Evolutionary conservation across 2,888 invertebrate species (phyloP).

Genomic region (Pterostichus madidus): DNA sequence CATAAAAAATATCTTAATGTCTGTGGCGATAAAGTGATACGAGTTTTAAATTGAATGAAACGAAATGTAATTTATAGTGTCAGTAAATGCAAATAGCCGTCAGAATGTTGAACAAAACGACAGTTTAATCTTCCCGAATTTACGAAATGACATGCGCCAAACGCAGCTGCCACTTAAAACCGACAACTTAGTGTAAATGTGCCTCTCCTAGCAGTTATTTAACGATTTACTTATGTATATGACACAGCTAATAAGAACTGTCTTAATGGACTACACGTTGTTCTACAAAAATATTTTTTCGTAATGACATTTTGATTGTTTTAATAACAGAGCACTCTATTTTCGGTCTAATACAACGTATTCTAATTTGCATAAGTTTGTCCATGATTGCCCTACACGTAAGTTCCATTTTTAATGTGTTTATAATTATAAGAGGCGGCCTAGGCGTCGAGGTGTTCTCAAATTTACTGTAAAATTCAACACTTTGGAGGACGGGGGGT

Average conservation of each 20-base stretch:
- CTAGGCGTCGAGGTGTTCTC: constrained; percentile 46
- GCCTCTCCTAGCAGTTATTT: constrained; percentile 55
- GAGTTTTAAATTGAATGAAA: constrained; percentile 37
- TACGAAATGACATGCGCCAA: constrained; percentile 62
- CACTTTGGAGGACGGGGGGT: constrained; percentile 24
- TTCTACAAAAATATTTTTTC: constrained; percentile 58
- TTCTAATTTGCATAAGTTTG: constrained; percentile 62
- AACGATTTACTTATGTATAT: constrained; percentile 63
- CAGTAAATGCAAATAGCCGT: constrained; percentile 58
- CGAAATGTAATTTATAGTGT: constrained; percentile 29
- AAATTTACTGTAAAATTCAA: constrained; percentile 56
- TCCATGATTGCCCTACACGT: constrained; percentile 43
- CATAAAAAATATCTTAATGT: constrained; percentile 19
- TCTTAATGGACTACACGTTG: constrained; percentile 49
- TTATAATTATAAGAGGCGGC: constrained; percentile 53
- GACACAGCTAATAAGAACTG: constrained; percentile 52
- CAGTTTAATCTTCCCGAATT: constrained; percentile 59
- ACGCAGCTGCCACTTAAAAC: constrained; percentile 59
- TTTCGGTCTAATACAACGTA: constrained; percentile 60
- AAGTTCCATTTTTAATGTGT: constrained; percentile 56
- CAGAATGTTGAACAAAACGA: constrained; percentile 57
- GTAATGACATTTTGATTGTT: constrained; percentile 65
- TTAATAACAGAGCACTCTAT: constrained; percentile 61
- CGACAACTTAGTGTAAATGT: constrained; percentile 44
- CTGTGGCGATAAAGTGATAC: constrained; percentile 32